phyloP scores from a whole-genome alignment of 2,888 invertebrate genomes.

The Trachelus troglodyta region DNA sequence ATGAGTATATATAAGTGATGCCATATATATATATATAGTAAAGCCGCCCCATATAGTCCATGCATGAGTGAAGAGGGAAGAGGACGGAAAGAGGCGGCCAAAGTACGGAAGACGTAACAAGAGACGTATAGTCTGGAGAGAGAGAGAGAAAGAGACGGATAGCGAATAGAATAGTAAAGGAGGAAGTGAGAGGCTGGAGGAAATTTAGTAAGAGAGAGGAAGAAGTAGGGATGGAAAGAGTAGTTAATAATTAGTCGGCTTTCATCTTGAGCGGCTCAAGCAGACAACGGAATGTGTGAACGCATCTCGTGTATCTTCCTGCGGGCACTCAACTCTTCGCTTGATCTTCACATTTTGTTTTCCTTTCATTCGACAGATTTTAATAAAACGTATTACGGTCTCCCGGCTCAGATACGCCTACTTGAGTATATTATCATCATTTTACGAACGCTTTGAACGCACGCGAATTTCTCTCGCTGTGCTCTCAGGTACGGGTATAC shows the following conservation, averaged over 20 bases:
- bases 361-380: not conserved
- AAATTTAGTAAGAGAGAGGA: constrained; percentile 4
- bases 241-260: constrained; percentile 13
- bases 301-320: constrained; percentile 1
- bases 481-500: not conserved
- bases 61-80: not conserved
- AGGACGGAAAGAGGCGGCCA: not conserved
- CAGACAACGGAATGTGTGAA: constrained; percentile 10
- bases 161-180: not conserved
- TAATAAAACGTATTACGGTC: not conserved
- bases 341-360: not conserved
- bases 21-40: not conserved
- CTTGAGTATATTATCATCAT: not conserved
- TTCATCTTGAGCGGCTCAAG: constrained; percentile 12
- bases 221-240: constrained; percentile 2
- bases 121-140: not conserved
- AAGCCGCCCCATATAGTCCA: not conserved
- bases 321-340: constrained; percentile 1
- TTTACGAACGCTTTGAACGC: not conserved
- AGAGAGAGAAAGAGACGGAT: not conserved
- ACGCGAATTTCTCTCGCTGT: not conserved
- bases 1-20: not conserved
- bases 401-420: not conserved
- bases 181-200: not conserved
- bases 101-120: not conserved